Base-by-base conservation (phyloP, 30 jellyfish, hydroid and myxozoan genomes). In the Cassiopea xamachana region DNA sequence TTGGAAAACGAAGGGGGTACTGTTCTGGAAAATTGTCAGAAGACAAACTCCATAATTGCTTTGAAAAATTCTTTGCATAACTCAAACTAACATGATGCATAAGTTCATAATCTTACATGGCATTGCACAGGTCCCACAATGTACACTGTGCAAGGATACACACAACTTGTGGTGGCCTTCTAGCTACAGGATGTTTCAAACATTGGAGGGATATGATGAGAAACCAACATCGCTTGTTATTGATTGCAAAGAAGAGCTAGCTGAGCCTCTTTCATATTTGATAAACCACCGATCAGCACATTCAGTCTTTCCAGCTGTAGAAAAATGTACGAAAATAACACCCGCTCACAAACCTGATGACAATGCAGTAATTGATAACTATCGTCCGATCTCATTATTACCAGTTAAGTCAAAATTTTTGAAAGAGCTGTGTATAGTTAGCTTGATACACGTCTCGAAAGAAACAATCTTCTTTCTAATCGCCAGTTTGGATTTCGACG, bases 271-370 rank as follows among this genome's bases (percentile, higher is more conserved):
- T 19, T 78, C 87, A 46, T 15, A 78, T 1, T 49, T 39, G 87
- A 76, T 76, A 76, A 49, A 39, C 85, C 85, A 18, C 9, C 44
- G 74, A 13, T 49, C 44, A 76, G 73, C 85, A 18, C 74, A 48
- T 78, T 78, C 87, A 78, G 82, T 78, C 64, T 78, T 78, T 78
- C 87, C 87, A 44, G 39, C 74, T 27, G 74, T 79, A 78, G 87
- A 78, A 78, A 78, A 78, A 78, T 78, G 87, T 78, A 64, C 87
- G 19, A 78, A 78, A 47, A 1, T 78, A 78, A 48, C 87, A 39
- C 85, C 85, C 1, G 73, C 44, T 16, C 85, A 76, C 79, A 76
- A 76, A 76, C 0, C 85, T 76, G 85, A 78, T 78, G 87, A 78
- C 1, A 78, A 73, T 43, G 64, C 72, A 51, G 79, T 27, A 27